Conservation (phyloP, 2,113 vertebrate genomes). For the Sula dactylatra region DNA sequence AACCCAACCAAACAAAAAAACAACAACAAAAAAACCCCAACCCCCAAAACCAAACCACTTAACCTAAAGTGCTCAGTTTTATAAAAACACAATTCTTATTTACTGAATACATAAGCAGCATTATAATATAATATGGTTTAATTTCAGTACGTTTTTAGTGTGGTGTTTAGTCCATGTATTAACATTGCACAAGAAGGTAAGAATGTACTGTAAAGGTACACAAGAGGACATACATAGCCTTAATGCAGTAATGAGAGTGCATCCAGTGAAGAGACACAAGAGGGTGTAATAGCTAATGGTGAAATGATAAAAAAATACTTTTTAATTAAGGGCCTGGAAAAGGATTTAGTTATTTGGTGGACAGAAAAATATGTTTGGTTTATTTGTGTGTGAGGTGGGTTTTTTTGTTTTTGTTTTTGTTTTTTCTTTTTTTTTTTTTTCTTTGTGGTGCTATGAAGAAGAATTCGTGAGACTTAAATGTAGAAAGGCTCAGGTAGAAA, state of each 20-base stretch:
- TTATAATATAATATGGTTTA: background rate
- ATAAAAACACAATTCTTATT: background rate
- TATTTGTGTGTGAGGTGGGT: background rate
- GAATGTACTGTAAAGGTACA: background rate
- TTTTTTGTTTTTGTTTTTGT: background rate
- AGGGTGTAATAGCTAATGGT: background rate
- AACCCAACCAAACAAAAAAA: too few relatives aligned
- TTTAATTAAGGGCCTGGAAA: background rate
- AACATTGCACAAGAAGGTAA: background rate
- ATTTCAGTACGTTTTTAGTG: background rate
- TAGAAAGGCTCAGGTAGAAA: background rate
- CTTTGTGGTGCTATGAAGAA: background rate
- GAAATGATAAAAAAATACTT: background rate
- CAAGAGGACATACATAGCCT: background rate
- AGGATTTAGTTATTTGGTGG: background rate
- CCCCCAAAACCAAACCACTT: background rate
- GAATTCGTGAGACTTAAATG: background rate
- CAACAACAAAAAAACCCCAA: too few relatives aligned
- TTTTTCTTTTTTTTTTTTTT: background rate
- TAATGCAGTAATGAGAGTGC: background rate
- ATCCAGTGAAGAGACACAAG: background rate
- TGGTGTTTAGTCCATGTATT: background rate
- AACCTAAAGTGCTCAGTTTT: background rate
- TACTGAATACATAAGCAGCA: background rate
- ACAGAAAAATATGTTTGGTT: background rate